phyloP scores from a whole-genome alignment of 1,140 invertebrate genomes.

The Eurytemora carolleeae region DNA sequence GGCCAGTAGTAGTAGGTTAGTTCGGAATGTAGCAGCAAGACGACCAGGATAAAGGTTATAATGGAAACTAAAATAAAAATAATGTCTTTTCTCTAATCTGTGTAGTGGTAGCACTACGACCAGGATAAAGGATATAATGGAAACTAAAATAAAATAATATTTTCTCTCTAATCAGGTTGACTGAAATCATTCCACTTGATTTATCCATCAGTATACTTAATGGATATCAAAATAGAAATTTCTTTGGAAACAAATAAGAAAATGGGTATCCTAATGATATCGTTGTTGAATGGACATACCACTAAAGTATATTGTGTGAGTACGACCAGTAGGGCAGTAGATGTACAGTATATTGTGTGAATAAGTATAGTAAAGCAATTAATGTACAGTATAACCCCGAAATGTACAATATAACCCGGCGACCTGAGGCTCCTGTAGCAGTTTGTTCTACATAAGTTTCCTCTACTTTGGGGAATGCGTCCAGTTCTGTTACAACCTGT shows the following conservation, averaged over 20 bases:
- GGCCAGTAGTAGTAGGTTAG: conserved; percentile 60
- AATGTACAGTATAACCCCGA: too few relatives aligned
- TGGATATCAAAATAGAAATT: not conserved
- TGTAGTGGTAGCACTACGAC: conserved; percentile 57
- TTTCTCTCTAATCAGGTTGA: too few relatives aligned
- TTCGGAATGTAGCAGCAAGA: conserved; percentile 59
- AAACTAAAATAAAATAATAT: conserved; percentile 47
- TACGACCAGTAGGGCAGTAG: too few relatives aligned
- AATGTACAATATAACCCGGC: too few relatives aligned
- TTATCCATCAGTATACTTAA: not conserved
- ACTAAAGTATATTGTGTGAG: too few relatives aligned
- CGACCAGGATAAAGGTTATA: conserved; percentile 51
- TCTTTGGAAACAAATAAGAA: too few relatives aligned
- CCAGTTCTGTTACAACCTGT: conserved; percentile 56
- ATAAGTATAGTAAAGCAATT: too few relatives aligned
- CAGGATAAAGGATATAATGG: conserved; percentile 50
- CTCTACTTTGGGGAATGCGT: conserved; percentile 71
- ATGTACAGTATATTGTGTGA: too few relatives aligned
- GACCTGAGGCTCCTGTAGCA: conserved; percentile 56
- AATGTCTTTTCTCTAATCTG: too few relatives aligned
- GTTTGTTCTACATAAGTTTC: conserved; percentile 61
- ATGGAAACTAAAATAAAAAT: conserved; percentile 50
- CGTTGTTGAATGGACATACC: not conserved
- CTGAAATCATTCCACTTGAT: too few relatives aligned
- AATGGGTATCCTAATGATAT: not conserved